Evolutionary conservation across 2,113 vertebrate species (phyloP), one percentile per base, ranked within the genome.

Genomic region (Sylvia atricapilla): DNA sequence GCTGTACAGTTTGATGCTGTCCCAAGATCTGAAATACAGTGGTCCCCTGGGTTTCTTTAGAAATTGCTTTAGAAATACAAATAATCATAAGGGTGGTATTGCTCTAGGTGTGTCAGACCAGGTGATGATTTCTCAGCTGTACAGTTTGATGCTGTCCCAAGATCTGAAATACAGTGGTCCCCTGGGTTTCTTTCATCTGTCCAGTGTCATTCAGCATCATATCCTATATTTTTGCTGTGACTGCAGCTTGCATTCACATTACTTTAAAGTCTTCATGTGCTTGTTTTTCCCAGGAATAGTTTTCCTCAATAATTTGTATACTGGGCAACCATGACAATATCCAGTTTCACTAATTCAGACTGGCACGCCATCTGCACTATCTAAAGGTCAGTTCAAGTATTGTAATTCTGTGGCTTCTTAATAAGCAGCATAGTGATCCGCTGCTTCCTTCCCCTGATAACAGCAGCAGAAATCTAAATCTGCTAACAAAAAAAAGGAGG

Each of bases 301-400:
- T 73, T 95, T 85, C 35, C 35, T 44, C 47, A 17, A 16, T 81
- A 72, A 77, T 60, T 80, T 90, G 31, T 88, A 7, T 37, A 64
- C 79, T 55, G 55, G 72, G 55, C 55, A 84, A 58, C 52, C 60
- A 22, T 21, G 22, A 4, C 30, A 47, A 64, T 49, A 52, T 11
- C 44, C 27, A 20, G 30, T 92, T 64, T 90, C 49, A 43, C 79
- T 94, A 96, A 90, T 92, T 78, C 52, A 41, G 93, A 27, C 56
- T 95, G 90, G 64, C 76, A 25, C 75, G 92, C 76, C 90, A 87
- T 92, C 85, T 96, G 90, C 64, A 46, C 73, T 46, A 9, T 31
- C 41, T 68, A 69, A 86, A 86, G 92, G 73, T 84, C 60, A 84
- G 49, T 58, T 86, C 60, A 59, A 69, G 41, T 24, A 28, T 70